Base-by-base conservation (phyloP, 2,797 vertebrate species). In the Varecia variegata region DNA sequence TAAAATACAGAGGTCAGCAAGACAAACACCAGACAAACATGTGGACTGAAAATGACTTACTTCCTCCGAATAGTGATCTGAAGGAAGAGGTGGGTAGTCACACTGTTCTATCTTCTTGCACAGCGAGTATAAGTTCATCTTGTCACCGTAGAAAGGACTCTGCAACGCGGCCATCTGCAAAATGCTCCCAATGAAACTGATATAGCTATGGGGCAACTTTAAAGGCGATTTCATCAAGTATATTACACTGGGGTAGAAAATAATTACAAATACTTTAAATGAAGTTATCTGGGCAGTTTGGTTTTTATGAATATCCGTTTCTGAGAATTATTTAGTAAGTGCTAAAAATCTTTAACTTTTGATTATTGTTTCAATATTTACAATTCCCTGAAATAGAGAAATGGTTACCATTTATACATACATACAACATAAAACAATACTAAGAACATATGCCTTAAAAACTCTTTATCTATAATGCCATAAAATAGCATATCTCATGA, bases 91-190 rank as follows among this genome's bases (percentile, higher is more conserved):
- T 10, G 99, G 99, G 98, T 99, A 99, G 99, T 99, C 99, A 47
- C 99, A 99, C 98, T 99, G 99, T 94, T 99, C 99, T 96, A 99
- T 99, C 99, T 99, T 99, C 99, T 99, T 99, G 98, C 99, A 99
- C 97, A 99, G 99, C 2, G 99, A 99, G 98, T 99, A 99, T 91
- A 99, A 98, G 98, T 99, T 99, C 99, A 99, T 99, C 98, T 99
- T 99, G 98, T 99, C 99, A 85, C 99, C 99, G 23, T 99, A 99
- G 98, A 99, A 99, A 4, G 99, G 99, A 98, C 99, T 99, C 99
- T 99, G 99, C 95, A 99, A 98, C 15, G 99, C 99, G 77, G 99
- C 99, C 99, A 99, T 99, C 99, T 99, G 98, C 77, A 98, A 98
- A 98, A 97, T 17, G 96, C 30, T 65, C 97, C 87, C 98, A 91